Conservation (phyloP, 2,113 vertebrate genomes). For the Meleagris gallopavo region DNA sequence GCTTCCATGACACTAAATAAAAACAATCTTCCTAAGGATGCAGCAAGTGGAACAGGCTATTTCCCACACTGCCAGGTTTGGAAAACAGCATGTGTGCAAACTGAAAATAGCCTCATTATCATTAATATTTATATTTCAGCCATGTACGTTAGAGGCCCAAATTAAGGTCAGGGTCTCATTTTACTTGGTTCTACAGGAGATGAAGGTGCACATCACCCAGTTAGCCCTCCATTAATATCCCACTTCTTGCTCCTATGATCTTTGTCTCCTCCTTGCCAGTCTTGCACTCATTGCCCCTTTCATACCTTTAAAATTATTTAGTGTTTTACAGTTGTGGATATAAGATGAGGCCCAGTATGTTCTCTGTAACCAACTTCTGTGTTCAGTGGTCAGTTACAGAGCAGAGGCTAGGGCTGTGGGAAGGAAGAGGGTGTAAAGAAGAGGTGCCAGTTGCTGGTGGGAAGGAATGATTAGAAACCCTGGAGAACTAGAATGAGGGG, state of each 20-base stretch:
- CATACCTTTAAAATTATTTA: fast-evolving
- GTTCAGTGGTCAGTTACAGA: not conserved
- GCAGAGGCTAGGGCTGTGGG: not conserved
- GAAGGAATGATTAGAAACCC: not conserved
- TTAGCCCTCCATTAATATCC: not conserved
- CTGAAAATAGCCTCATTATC: not conserved
- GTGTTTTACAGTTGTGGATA: not conserved
- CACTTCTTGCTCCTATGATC: not conserved
- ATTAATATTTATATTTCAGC: not conserved
- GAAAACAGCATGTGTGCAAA: slow-evolving; percentile 1
- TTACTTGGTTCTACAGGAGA: not conserved
- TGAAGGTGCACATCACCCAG: not conserved
- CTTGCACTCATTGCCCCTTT: not conserved
- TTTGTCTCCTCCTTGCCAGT: not conserved
- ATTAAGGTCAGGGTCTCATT: not conserved
- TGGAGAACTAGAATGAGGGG: not conserved
- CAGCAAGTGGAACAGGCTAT: not conserved
- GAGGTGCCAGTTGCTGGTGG: not conserved
- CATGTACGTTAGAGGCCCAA: not conserved
- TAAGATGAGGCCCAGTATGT: not conserved
- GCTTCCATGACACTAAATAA: slow-evolving; percentile 34
- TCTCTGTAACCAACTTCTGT: not conserved
- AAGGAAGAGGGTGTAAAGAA: not conserved
- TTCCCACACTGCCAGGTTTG: not conserved
- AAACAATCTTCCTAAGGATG: not conserved